Conservation (phyloP, 1,140 invertebrate species). For the Colletes latitarsis region DNA sequence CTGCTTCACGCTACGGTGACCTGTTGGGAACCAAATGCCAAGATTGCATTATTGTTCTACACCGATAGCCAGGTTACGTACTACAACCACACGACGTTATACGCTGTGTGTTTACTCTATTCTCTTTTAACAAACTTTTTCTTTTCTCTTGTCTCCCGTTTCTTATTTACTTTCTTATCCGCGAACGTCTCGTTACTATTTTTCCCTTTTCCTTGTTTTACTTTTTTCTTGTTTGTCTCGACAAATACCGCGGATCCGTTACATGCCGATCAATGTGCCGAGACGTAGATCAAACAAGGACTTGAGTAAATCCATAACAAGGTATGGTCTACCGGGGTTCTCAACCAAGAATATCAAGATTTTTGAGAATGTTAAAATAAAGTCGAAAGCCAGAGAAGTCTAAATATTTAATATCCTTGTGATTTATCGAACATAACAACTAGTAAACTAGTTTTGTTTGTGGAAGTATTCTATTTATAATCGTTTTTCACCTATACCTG, state of each 20-base stretch:
- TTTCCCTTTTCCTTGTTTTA: not conserved
- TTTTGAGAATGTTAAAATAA: too few species aligned
- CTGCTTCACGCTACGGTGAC: slow-evolving; percentile 75
- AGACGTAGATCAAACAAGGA: not conserved
- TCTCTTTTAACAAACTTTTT: too few species aligned
- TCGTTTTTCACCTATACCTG: too few species aligned
- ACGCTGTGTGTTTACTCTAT: not conserved
- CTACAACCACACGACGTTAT: slow-evolving; percentile 29
- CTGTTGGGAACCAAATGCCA: slow-evolving; percentile 75
- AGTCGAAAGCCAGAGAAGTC: too few species aligned
- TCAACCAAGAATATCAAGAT: too few species aligned
- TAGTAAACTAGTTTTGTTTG: too few species aligned
- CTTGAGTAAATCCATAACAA: not conserved
- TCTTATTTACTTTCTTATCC: not conserved
- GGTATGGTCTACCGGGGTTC: not conserved
- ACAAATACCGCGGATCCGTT: not conserved
- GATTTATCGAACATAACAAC: too few species aligned
- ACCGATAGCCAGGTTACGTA: slow-evolving; percentile 66
- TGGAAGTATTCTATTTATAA: too few species aligned
- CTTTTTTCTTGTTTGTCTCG: not conserved
- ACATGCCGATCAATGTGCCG: not conserved
- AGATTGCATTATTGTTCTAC: slow-evolving; percentile 77
- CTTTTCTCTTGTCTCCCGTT: not conserved
- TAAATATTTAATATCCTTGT: too few species aligned
- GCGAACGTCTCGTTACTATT: not conserved